These are phyloP conservation scores for Sarcophaga carnaria DNA, from an alignment of 2,888 invertebrate species.

Conservation along the genomic window DNA sequence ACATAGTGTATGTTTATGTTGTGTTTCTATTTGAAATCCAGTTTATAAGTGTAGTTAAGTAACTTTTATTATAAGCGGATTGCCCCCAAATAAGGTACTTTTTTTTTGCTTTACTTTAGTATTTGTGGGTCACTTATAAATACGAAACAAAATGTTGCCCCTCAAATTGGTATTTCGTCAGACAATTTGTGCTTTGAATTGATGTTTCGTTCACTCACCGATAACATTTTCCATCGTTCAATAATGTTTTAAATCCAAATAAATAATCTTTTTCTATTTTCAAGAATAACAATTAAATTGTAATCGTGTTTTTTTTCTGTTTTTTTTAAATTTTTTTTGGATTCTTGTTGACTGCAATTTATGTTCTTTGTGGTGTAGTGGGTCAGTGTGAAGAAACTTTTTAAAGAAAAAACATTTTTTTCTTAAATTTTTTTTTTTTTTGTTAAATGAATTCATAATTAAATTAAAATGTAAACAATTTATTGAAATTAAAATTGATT, in stretches of 20 bases:
- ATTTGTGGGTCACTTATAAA: too few relatives aligned
- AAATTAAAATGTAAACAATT: constrained; percentile 1
- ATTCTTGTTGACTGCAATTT: constrained; percentile 40
- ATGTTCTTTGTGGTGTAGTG: constrained; percentile 34
- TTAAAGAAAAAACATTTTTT: not conserved
- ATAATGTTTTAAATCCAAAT: not conserved
- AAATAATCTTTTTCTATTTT: not conserved
- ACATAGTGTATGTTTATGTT: too few relatives aligned
- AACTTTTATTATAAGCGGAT: too few relatives aligned
- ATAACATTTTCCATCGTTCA: not conserved
- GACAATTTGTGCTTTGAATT: too few relatives aligned
- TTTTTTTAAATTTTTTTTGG: not conserved
- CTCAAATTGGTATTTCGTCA: too few relatives aligned
- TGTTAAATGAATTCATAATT: not conserved
- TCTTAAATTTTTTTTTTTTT: constrained; percentile 5
- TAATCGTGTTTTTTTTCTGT: not conserved
- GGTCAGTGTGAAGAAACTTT: constrained; percentile 55
- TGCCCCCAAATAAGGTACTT: too few relatives aligned
- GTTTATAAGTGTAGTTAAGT: too few relatives aligned
- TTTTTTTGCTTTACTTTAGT: too few relatives aligned
- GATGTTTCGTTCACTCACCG: not conserved
- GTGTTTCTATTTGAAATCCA: too few relatives aligned
- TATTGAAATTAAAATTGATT: not conserved
- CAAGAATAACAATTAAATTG: not conserved
- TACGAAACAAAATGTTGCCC: too few relatives aligned